A percentile compares a stretch with the other conserved stretches of the same genome.
Evolutionary conservation across 53 echinoderm and acorn worm species (phyloP).

Genomic region (Holothuria leucospilota): DNA sequence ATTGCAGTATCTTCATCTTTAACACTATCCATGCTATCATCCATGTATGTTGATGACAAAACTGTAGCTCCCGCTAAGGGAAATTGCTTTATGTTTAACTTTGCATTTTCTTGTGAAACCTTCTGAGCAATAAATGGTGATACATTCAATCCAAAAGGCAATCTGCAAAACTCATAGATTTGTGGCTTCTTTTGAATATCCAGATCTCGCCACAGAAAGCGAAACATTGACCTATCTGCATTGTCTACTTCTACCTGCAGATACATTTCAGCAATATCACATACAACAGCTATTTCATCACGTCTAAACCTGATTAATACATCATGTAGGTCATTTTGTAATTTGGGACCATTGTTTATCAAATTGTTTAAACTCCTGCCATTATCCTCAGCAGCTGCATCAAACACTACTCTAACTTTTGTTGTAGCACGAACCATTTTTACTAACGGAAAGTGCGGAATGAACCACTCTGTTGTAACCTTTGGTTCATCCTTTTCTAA

Average conservation of each 20-base stretch:
- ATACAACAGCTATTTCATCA: conserved; percentile 49
- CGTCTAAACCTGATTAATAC: conserved; percentile 49
- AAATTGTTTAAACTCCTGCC: conserved; percentile 45
- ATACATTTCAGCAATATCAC: conserved; percentile 58
- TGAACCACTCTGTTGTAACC: conserved; percentile 13
- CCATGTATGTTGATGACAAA: conserved; percentile 32
- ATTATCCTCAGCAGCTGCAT: conserved; percentile 29
- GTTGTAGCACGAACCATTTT: conserved; percentile 10
- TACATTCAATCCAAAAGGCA: conserved; percentile 57
- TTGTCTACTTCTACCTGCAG: conserved; percentile 46
- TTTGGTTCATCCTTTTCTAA: not conserved
- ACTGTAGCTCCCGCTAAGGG: conserved; percentile 20
- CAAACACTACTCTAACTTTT: conserved; percentile 56
- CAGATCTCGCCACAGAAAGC: conserved; percentile 50
- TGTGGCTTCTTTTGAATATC: conserved; percentile 17
- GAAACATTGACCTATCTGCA: conserved; percentile 17
- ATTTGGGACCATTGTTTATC: conserved; percentile 49
- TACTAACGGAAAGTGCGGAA: conserved; percentile 22
- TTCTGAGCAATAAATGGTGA: conserved; percentile 59
- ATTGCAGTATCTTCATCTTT: conserved; percentile 53
- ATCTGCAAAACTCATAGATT: conserved; percentile 42
- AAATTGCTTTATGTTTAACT: not conserved
- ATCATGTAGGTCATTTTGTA: conserved; percentile 45
- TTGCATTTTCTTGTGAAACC: conserved; percentile 52
- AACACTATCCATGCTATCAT: conserved; percentile 62